These are phyloP conservation scores for Drosophila jambulina DNA, from an alignment of 1,140 invertebrate genomes.

Conservation along the genomic window DNA sequence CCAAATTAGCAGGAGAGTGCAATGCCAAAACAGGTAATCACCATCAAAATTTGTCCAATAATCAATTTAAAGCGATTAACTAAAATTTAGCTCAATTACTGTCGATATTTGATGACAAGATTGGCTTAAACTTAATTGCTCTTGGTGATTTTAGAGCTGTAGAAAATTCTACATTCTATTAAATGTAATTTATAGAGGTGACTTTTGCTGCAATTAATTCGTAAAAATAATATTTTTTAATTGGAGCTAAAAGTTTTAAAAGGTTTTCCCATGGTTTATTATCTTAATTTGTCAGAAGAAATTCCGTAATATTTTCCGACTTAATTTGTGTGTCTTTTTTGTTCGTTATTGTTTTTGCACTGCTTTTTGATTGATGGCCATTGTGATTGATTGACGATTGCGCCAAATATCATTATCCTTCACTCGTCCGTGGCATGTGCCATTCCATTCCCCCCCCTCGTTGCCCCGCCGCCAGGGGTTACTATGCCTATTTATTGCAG, in stretches of 20 bases:
- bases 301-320: conserved; percentile 2
- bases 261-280: neutral
- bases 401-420: conserved; percentile 60
- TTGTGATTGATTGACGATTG: conserved; percentile 71
- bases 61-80: conserved; percentile 50
- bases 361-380: conserved; percentile 54
- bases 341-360: conserved; percentile 20
- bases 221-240: neutral
- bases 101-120: conserved; percentile 21
- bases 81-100: conserved; percentile 20
- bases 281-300: conserved; percentile 2
- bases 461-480: conserved; percentile 20
- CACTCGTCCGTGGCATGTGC: conserved; percentile 19
- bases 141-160: neutral
- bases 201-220: neutral
- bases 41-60: conserved; percentile 24
- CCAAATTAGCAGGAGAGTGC: conserved; percentile 51
- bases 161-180: no score
- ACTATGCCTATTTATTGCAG: conserved; percentile 74
- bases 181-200: neutral
- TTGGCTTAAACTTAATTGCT: conserved; percentile 1
- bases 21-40: conserved; percentile 36
- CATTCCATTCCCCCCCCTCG: conserved; percentile 14
- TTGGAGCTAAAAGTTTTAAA: neutral
- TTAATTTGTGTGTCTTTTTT: conserved; percentile 16